Evolutionary conservation across 2,888 invertebrate genomes (phyloP).

Genomic region (Ariolimax columbianus): DNA sequence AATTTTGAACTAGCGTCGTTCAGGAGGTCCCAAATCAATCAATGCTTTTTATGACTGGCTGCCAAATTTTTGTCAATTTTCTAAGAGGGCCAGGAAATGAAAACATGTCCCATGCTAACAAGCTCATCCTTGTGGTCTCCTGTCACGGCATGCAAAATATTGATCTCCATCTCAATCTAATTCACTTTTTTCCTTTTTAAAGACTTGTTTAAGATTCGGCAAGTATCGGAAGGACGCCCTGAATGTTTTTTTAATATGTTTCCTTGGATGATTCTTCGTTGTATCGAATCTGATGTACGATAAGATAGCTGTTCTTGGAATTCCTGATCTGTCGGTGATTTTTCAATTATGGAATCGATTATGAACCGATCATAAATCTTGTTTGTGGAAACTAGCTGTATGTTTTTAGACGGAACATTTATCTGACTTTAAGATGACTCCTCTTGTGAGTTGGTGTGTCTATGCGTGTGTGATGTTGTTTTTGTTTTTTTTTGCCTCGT

Average conservation of each 20-base stretch:
- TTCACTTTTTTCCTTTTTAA: conserved; percentile 3
- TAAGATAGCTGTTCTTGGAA: no score
- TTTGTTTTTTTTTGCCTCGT: no score
- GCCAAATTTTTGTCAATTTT: conserved; percentile 14
- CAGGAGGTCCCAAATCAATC: not conserved
- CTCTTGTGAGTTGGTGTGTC: no score
- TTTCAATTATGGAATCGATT: no score
- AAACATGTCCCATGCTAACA: conserved; percentile 25
- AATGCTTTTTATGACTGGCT: conserved; percentile 10
- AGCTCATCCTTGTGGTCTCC: conserved; percentile 2
- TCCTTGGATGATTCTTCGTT: not conserved
- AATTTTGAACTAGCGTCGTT: not conserved
- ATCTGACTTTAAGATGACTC: no score
- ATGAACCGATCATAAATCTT: no score
- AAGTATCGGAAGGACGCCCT: not conserved
- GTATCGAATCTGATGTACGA: conserved; percentile 5
- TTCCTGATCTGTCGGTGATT: no score
- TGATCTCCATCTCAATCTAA: not conserved
- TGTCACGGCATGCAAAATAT: conserved; percentile 16
- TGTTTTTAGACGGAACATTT: no score
- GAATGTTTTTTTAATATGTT: conserved; percentile 12
- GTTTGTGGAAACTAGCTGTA: no score
- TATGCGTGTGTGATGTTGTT: no score
- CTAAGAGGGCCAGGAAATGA: conserved; percentile 11
- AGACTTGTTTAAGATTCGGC: not conserved